phyloP scores from a whole-genome alignment of 1,140 invertebrate genomes.

The Caenorhabditis latens region DNA sequence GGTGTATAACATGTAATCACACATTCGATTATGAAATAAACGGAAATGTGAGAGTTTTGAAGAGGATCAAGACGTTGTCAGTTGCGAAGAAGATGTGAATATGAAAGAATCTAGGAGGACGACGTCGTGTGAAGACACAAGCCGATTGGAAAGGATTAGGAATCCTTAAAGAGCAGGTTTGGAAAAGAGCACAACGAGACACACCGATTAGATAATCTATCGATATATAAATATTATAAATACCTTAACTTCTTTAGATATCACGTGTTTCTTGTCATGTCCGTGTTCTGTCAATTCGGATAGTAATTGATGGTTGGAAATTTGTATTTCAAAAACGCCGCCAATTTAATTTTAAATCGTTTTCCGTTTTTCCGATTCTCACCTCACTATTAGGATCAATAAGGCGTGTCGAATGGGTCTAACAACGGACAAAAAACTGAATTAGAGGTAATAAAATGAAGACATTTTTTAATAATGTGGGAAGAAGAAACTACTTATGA shows the following conservation, averaged over 20 bases:
- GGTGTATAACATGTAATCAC: background rate
- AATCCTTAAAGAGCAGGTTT: background rate
- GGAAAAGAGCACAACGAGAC: background rate
- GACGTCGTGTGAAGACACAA: background rate
- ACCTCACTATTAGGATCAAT: too few relatives aligned
- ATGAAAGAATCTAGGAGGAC: background rate
- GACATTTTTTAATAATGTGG: background rate
- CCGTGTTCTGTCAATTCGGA: background rate
- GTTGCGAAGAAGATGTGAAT: background rate
- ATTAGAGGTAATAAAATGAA: background rate
- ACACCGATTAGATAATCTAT: slow-evolving; percentile 21
- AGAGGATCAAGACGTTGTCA: background rate
- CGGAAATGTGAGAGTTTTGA: background rate
- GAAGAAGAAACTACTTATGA: background rate
- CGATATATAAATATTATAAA: background rate
- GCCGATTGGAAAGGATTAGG: slow-evolving; percentile 39
- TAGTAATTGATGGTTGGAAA: too few relatives aligned
- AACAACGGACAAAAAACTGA: background rate
- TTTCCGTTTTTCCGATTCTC: too few relatives aligned
- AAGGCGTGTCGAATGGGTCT: background rate
- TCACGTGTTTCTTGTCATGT: background rate
- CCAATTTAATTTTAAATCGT: too few relatives aligned
- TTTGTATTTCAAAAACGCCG: too few relatives aligned
- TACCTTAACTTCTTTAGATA: background rate
- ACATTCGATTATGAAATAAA: slow-evolving; percentile 37